Conservation (phyloP, 2,888 invertebrate genomes). For the Monopis laevigella region DNA sequence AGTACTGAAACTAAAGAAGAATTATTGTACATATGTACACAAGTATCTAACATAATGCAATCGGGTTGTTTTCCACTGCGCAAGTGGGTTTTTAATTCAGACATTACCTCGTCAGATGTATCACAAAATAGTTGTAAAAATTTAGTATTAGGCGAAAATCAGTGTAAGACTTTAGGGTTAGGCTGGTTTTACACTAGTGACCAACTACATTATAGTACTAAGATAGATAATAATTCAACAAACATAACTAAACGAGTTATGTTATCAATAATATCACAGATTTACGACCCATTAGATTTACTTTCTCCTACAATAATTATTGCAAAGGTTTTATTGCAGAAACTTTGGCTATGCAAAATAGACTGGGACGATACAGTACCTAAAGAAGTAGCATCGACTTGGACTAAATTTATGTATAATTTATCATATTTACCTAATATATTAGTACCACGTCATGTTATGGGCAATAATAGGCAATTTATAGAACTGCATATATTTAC, state of each 20-base stretch:
- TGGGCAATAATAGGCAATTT: neutral
- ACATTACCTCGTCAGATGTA: neutral
- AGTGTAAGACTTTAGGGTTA: slow-evolving; percentile 18
- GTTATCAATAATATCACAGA: slow-evolving; percentile 20
- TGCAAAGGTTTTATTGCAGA: slow-evolving; percentile 23
- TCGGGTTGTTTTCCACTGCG: slow-evolving; percentile 21
- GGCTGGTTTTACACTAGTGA: slow-evolving; percentile 17
- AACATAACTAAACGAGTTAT: slow-evolving; percentile 21
- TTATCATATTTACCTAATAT: slow-evolving; percentile 14
- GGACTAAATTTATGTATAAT: slow-evolving; percentile 14
- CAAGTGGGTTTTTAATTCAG: slow-evolving; percentile 21
- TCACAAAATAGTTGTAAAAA: slow-evolving; percentile 1
- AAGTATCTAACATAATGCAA: slow-evolving; percentile 13
- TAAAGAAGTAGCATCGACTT: slow-evolving; percentile 12
- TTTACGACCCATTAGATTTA: slow-evolving; percentile 22
- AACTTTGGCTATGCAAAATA: slow-evolving; percentile 21
- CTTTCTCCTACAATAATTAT: slow-evolving; percentile 19
- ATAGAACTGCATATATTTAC: slow-evolving; percentile 22
- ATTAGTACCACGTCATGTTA: slow-evolving; percentile 17
- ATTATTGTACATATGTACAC: neutral
- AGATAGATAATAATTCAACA: slow-evolving; percentile 7
- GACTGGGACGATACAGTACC: slow-evolving; percentile 23
- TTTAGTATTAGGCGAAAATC: slow-evolving; percentile 18
- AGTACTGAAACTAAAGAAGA: slow-evolving; percentile 16
- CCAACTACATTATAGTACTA: slow-evolving; percentile 21